These are phyloP conservation scores for Chrysina gloriosa DNA, from an alignment of 2,888 invertebrate species.

Conservation along the genomic window DNA sequence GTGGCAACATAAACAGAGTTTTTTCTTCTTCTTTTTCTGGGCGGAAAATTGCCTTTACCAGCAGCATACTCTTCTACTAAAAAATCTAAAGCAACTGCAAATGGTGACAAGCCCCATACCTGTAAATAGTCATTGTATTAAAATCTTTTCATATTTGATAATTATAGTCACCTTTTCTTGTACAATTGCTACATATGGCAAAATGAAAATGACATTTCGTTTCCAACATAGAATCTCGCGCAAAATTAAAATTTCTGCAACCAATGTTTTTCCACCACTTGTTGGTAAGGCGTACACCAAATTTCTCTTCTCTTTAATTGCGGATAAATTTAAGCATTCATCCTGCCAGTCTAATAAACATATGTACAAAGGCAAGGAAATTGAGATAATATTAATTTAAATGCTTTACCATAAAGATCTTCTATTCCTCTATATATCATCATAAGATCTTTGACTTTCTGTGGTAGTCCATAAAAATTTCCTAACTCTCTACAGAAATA, in stretches of 20 bases:
- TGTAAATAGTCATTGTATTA: constrained; percentile 59
- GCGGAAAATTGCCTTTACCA: constrained; percentile 86
- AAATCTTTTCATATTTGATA: not conserved
- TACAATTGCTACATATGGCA: constrained; percentile 96
- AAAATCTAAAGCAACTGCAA: constrained; percentile 89
- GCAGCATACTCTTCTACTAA: constrained; percentile 96
- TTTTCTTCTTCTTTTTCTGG: constrained; percentile 78
- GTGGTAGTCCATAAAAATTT: constrained; percentile 84
- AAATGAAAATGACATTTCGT: constrained; percentile 86
- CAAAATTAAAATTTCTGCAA: constrained; percentile 94
- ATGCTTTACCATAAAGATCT: constrained; percentile 79
- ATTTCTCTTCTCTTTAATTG: constrained; percentile 79
- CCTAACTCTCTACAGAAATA: constrained; percentile 57
- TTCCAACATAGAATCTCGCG: constrained; percentile 83
- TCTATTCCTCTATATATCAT: constrained; percentile 82
- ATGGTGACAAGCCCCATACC: constrained; percentile 86
- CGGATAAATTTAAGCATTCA: constrained; percentile 86
- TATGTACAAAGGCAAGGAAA: constrained; percentile 25
- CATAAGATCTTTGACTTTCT: constrained; percentile 76
- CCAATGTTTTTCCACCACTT: constrained; percentile 96
- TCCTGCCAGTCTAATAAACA: constrained; percentile 88
- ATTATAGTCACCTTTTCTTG: constrained; percentile 86
- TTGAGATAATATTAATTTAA: not conserved
- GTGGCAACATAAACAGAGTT: constrained; percentile 91
- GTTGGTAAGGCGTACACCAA: constrained; percentile 94